phyloP scores from a whole-genome alignment of 1,140 invertebrate species.

The Lepidotrigona ventralis region DNA sequence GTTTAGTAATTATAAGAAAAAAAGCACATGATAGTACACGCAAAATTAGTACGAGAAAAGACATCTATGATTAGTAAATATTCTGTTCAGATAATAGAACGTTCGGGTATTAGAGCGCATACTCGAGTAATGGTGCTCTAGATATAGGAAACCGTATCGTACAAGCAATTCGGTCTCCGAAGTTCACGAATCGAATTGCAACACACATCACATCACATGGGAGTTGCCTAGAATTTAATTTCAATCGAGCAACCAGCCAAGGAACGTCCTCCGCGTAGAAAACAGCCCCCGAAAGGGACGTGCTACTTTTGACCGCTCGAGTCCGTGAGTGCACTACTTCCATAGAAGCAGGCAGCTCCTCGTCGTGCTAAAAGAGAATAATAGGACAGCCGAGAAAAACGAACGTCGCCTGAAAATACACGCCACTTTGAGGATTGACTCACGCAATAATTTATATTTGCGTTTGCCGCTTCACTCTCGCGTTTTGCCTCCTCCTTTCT shows the following conservation, averaged over 20 bases:
- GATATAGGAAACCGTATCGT: no score
- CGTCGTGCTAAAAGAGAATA: conserved; percentile 39
- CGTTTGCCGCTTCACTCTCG: neutral
- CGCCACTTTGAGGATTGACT: conserved; percentile 59
- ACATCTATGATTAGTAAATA: no score
- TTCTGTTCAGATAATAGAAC: no score
- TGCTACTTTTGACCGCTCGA: neutral
- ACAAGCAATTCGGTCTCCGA: no score
- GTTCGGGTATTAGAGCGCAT: no score
- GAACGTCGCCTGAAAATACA: conserved; percentile 44
- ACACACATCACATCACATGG: neutral
- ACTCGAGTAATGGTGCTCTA: no score
- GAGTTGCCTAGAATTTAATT: neutral
- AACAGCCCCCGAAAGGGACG: neutral
- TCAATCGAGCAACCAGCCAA: neutral
- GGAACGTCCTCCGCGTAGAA: neutral
- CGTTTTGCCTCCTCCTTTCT: neutral
- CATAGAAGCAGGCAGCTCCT: neutral
- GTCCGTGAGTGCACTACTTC: conserved; percentile 3
- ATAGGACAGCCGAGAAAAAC: conserved; percentile 30
- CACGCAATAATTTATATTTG: conserved; percentile 71
- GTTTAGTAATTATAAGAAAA: no score
- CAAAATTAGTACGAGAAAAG: no score
- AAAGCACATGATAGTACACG: no score
- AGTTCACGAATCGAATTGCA: no score